Conservation (phyloP, 2,888 invertebrate genomes). For the Agrochola macilenta region DNA sequence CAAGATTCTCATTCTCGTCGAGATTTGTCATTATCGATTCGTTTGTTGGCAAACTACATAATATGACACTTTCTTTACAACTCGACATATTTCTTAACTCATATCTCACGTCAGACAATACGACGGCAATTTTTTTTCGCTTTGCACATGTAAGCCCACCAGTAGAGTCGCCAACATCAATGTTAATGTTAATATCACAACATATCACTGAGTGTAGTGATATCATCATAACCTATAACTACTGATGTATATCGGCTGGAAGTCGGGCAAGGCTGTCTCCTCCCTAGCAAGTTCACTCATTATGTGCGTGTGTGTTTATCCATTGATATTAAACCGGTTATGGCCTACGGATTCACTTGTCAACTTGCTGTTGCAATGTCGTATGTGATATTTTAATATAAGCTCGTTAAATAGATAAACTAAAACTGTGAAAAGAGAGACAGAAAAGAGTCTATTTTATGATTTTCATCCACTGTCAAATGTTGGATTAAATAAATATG, state of each 20-base stretch:
- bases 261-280: constrained; percentile 83
- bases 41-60: background rate
- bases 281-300: constrained; percentile 74
- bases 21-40: background rate
- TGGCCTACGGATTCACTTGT: constrained; percentile 43
- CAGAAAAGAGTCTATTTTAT: background rate
- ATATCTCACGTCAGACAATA: background rate
- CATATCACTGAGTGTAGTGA: constrained; percentile 64
- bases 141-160: too few species aligned
- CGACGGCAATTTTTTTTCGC: background rate
- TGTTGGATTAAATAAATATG: background rate
- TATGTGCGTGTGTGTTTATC: constrained; percentile 58
- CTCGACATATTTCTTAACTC: background rate
- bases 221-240: constrained; percentile 77
- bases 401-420: background rate
- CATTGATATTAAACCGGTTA: constrained; percentile 62
- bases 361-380: constrained; percentile 31
- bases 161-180: constrained; percentile 51
- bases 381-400: constrained; percentile 1
- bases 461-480: background rate
- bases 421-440: background rate
- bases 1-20: background rate
- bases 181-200: constrained; percentile 65
- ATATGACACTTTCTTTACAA: background rate
- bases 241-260: constrained; percentile 76